These are phyloP conservation scores for Pseudonaja textilis DNA, from an alignment of 2,113 vertebrate species.

Conservation along the genomic window DNA sequence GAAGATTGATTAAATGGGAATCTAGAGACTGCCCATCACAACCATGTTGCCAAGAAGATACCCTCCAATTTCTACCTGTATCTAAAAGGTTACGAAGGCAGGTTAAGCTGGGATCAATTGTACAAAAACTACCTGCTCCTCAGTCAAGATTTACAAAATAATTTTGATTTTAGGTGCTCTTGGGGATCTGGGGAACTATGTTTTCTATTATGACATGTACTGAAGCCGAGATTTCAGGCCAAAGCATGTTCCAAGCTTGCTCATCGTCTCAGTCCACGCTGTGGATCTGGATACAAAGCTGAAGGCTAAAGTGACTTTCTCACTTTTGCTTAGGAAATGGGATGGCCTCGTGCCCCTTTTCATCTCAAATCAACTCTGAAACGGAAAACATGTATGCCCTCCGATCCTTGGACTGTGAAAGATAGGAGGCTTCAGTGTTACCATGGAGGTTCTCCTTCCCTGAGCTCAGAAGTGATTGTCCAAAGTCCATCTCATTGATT, in stretches of 20 bases:
- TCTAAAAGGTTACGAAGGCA: neutral
- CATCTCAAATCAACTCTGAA: no score
- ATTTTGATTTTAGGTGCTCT: neutral
- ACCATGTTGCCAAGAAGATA: neutral
- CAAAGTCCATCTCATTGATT: no score
- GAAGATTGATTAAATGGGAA: neutral
- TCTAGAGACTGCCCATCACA: neutral
- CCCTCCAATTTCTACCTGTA: neutral
- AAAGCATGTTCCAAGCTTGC: neutral
- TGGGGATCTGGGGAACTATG: neutral
- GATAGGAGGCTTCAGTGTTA: no score
- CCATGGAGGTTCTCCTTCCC: no score
- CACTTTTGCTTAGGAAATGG: no score
- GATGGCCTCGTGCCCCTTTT: no score
- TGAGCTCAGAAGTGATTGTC: no score
- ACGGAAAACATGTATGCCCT: no score
- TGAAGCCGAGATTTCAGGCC: neutral
- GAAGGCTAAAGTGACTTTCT: no score
- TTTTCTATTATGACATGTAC: neutral
- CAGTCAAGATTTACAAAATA: neutral
- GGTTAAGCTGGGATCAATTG: neutral
- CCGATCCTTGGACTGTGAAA: no score
- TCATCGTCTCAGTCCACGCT: no score
- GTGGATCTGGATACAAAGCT: no score
- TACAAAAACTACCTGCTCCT: neutral